These are phyloP conservation scores for Sardina pilchardus DNA, from an alignment of 2,113 vertebrate genomes.

Conservation along the genomic window DNA sequence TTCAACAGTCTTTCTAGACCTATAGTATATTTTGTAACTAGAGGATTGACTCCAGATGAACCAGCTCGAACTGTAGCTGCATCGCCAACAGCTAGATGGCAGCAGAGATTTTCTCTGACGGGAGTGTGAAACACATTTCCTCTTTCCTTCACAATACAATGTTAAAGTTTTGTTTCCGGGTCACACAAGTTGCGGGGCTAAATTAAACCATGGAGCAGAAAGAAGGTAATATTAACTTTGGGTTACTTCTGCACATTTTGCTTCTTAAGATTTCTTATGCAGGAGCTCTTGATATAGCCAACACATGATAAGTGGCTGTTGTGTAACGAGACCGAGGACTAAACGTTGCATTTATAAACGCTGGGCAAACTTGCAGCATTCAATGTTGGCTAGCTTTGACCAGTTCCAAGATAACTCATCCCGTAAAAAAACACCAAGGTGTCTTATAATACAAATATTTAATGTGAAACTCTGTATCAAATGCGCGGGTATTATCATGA, in stretches of 20 bases:
- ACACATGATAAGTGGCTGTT: neutral
- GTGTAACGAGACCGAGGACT: neutral
- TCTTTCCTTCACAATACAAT: neutral
- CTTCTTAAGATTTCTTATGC: too few species aligned
- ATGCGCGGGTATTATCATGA: neutral
- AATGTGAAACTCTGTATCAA: neutral
- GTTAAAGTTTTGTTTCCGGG: constrained; percentile 4
- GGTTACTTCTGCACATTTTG: neutral
- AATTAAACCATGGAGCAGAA: constrained; percentile 12
- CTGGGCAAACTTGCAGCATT: neutral
- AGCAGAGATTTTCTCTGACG: neutral
- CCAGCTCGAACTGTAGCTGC: neutral
- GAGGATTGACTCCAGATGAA: too few species aligned
- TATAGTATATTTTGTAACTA: too few species aligned
- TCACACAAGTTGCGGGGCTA: neutral
- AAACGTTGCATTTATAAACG: neutral
- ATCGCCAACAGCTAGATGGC: neutral
- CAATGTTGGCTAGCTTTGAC: constrained; percentile 22
- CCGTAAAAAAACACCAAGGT: neutral
- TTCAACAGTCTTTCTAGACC: too few species aligned
- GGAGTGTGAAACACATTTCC: neutral
- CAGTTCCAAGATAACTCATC: neutral
- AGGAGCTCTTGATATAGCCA: too few species aligned
- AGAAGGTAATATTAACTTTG: neutral
- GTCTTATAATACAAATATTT: neutral